Evolutionary conservation across 2,888 invertebrate genomes (phyloP), one percentile per base, ranked within the genome.

Genomic region (Microctonus aethiopoides): DNA sequence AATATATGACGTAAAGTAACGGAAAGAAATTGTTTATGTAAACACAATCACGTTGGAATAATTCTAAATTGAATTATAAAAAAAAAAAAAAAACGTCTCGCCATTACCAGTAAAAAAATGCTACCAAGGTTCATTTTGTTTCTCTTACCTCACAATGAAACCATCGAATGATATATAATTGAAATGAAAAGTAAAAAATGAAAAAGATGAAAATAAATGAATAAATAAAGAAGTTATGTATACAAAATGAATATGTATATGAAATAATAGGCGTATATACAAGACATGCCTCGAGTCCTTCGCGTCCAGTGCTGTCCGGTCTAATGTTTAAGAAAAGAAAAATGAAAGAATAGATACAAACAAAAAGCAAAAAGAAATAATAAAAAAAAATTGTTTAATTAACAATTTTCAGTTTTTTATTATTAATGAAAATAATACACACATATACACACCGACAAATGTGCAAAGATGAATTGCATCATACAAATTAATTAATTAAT

Each of bases 401-500:
- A 20, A 46, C 16, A 16, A 16, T 20, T 46, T 46, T 46, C n/a
- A n/a, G n/a, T n/a, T 46, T 46, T 46, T 46, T 46, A 16, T n/a
- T 39, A 7, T 7, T 46, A 1, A 46, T 16, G 16, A 16, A 0
- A n/a, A 16, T 46, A 20, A 32, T 70, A 60, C 62, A 62, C 24
- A 56, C 56, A 72, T 71, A 67, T 57, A 71, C 72, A 72, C 74
- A 67, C 60, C 57, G 73, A 71, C 70, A 74, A 57, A 29, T 39
- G 54, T 41, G 54, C 64, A 64, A 56, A 68, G n/a, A 61, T 61
- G 52, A 61, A 54, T 61, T 68, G 52, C 41, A 64, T 51, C 24
- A 75, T 80, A 83, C 79, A 82, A 84, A 79, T 81, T 83, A 20
- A 83, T 78, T 77, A 82, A 83, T 76, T 82, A 83, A 83, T 81